These are phyloP conservation scores for Chrysemys picta DNA, from an alignment of 2,113 vertebrate species.

Conservation along the genomic window DNA sequence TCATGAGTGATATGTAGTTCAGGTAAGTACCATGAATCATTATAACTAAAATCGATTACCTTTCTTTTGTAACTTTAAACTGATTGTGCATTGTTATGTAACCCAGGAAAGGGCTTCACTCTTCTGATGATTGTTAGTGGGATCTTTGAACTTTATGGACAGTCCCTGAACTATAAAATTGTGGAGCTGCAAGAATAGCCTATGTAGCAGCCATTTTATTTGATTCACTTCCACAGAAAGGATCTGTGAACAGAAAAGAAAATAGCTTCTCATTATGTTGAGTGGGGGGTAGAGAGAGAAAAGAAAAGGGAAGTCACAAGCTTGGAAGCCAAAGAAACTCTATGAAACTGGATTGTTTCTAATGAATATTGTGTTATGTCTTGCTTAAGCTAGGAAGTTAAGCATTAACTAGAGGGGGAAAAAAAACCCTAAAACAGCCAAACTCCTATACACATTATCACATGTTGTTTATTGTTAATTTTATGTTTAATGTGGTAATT, in stretches of 20 bases:
- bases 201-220: accelerated
- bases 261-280: background rate
- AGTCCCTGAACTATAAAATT: background rate
- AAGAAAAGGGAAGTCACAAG: background rate
- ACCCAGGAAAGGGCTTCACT: background rate
- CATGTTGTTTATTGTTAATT: background rate
- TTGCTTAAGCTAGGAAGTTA: background rate
- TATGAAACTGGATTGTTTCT: background rate
- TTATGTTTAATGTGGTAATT: background rate
- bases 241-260: background rate
- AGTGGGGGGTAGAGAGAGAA: background rate
- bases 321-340: background rate
- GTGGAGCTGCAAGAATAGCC: background rate
- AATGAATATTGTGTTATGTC: background rate
- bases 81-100: too few species aligned
- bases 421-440: background rate
- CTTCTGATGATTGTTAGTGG: background rate
- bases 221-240: background rate
- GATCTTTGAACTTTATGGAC: background rate
- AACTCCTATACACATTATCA: background rate
- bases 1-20: too few species aligned
- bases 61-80: background rate
- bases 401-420: background rate
- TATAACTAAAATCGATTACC: too few species aligned
- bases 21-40: background rate